Percentiles rank a stretch among this genome's conserved stretches.
Evolutionary conservation across 2,888 invertebrate species (phyloP).

Genomic region (Ormyrus thymus): DNA sequence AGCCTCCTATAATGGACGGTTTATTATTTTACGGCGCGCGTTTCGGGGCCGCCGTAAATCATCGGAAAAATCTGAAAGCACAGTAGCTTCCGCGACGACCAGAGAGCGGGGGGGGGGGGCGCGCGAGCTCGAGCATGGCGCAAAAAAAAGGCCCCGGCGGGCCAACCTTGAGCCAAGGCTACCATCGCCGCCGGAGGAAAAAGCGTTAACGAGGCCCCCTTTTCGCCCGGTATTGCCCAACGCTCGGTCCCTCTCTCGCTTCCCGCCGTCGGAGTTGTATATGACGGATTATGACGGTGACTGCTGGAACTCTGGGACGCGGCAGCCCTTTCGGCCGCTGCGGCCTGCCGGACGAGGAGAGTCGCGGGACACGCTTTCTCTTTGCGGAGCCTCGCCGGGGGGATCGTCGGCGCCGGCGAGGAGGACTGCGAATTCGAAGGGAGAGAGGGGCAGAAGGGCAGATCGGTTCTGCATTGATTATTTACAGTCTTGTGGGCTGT

Average conservation of each 20-base stretch:
- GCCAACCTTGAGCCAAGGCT: constrained; percentile 41
- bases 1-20: constrained; percentile 66
- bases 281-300: constrained; percentile 20
- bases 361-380: constrained; percentile 36
- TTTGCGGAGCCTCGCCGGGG: neutral
- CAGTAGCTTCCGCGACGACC: constrained; percentile 59
- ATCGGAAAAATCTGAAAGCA: constrained; percentile 60
- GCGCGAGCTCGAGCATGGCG: neutral
- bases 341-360: constrained; percentile 7
- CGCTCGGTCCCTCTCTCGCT: neutral
- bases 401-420: neutral
- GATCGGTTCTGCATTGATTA: too few species aligned
- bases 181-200: neutral
- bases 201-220: constrained; percentile 41
- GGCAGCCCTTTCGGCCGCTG: neutral
- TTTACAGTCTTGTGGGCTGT: too few species aligned
- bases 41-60: constrained; percentile 62
- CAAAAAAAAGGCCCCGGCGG: neutral
- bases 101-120: neutral
- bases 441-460: too few species aligned
- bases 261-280: neutral
- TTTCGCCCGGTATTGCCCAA: constrained; percentile 38
- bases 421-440: too few species aligned
- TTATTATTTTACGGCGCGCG: constrained; percentile 70
- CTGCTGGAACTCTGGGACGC: neutral